phyloP scores from a whole-genome alignment of 2,888 invertebrate species.

The Tromatobia lineatoria region DNA sequence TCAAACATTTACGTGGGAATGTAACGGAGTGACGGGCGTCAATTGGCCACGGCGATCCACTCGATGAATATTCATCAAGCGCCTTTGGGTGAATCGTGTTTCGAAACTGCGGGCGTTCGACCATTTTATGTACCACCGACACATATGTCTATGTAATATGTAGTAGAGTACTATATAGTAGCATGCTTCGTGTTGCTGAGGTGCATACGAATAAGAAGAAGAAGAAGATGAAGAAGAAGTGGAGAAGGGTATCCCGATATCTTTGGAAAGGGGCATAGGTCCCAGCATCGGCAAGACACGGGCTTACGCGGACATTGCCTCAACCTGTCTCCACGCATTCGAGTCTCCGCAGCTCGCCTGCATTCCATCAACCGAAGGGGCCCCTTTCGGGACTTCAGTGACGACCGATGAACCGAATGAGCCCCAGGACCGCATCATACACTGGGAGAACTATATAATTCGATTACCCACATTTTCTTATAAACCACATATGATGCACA shows the following conservation, averaged over 20 bases:
- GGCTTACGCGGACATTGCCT: slow-evolving; percentile 79
- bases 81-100: slow-evolving; percentile 41
- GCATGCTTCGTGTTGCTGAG: background rate
- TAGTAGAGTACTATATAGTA: background rate
- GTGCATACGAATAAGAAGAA: slow-evolving; percentile 8
- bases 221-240: background rate
- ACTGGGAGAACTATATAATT: too few relatives aligned
- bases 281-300: slow-evolving; percentile 64
- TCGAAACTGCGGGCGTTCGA: background rate
- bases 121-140: background rate
- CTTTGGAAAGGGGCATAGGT: slow-evolving; percentile 84
- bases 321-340: slow-evolving; percentile 84
- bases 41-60: slow-evolving; percentile 1
- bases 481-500: too few relatives aligned
- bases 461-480: too few relatives aligned
- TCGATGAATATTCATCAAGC: slow-evolving; percentile 46
- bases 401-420: slow-evolving; percentile 68
- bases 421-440: slow-evolving; percentile 70
- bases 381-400: slow-evolving; percentile 75
- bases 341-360: slow-evolving; percentile 83
- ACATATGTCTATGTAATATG: background rate
- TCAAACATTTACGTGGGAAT: background rate
- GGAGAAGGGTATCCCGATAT: slow-evolving; percentile 79
- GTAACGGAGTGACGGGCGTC: background rate
- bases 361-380: slow-evolving; percentile 82